Percentiles rank a stretch among this genome's conserved stretches.
Evolutionary conservation across 2,797 vertebrate species (phyloP).

Genomic region (Amazonetta brasiliensis): DNA sequence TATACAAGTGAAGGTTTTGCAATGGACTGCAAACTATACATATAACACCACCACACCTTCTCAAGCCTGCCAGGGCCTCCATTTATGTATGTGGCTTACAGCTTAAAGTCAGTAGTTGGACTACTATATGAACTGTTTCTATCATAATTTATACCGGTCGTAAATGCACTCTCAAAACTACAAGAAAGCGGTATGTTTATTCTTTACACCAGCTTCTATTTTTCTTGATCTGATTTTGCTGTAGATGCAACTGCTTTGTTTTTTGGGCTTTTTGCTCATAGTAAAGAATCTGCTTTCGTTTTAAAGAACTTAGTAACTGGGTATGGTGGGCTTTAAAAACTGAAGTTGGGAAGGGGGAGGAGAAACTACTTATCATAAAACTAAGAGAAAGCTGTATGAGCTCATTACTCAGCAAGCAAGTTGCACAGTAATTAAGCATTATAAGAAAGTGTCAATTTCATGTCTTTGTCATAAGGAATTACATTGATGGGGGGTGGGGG

Average conservation of each 20-base stretch:
- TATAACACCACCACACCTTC: conserved; percentile 86
- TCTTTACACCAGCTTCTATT: conserved; percentile 91
- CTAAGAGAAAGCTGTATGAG: neutral
- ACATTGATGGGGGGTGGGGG: neutral
- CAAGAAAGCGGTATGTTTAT: conserved; percentile 99
- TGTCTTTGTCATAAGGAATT: neutral
- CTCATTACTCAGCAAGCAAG: neutral
- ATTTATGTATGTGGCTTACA: conserved; percentile 89
- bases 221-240: conserved; percentile 84
- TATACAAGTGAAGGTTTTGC: conserved; percentile 86
- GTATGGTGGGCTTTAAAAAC: conserved; percentile 44
- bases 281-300: conserved; percentile 45
- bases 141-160: conserved; percentile 92
- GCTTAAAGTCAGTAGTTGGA: conserved; percentile 94
- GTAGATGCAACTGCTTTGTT: conserved; percentile 84
- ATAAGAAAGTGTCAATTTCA: neutral
- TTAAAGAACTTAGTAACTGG: conserved; percentile 39
- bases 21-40: conserved; percentile 90
- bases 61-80: conserved; percentile 89
- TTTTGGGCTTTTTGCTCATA: conserved; percentile 77
- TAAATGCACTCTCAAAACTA: conserved; percentile 93
- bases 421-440: conserved; percentile 45
- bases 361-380: neutral
- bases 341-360: conserved; percentile 15
- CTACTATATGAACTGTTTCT: conserved; percentile 95